A percentile compares a stretch with the other conserved stretches of the same genome.
Conservation (phyloP, 1,140 invertebrate genomes). For the Drosophila leontia region DNA sequence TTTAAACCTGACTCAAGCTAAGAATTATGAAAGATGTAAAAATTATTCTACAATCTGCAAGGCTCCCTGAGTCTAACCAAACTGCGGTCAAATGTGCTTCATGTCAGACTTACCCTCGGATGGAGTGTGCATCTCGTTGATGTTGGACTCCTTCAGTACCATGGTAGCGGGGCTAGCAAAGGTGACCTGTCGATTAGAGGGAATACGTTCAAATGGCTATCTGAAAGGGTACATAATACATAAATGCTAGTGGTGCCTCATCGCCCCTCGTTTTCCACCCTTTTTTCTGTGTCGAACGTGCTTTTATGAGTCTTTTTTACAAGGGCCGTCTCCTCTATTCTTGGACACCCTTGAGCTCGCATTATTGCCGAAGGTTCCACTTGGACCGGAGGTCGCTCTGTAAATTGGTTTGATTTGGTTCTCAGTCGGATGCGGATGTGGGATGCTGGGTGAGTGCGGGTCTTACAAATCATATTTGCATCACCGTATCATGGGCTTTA, state of each 20-base stretch:
- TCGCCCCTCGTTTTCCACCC: neutral
- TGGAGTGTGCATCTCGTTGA: slow-evolving; percentile 56
- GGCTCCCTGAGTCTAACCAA: neutral
- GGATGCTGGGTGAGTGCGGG: slow-evolving; percentile 4
- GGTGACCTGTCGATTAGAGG: slow-evolving; percentile 65
- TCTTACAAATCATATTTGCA: neutral
- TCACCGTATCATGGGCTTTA: neutral
- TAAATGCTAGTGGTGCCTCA: slow-evolving; percentile 1
- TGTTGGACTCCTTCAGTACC: slow-evolving; percentile 54
- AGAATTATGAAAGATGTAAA: neutral
- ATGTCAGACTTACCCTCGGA: slow-evolving; percentile 40
- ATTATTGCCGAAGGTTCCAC: slow-evolving; percentile 40
- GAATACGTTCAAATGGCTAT: slow-evolving; percentile 37
- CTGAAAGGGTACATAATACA: neutral
- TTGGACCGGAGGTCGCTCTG: slow-evolving; percentile 21
- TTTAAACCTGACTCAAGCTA: neutral
- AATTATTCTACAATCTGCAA: neutral
- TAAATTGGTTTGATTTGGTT: slow-evolving; percentile 23
- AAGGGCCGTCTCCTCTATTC: slow-evolving; percentile 27
- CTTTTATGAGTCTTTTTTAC: slow-evolving; percentile 28
- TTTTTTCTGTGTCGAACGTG: slow-evolving; percentile 46
- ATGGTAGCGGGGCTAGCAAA: slow-evolving; percentile 70
- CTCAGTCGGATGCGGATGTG: slow-evolving; percentile 2
- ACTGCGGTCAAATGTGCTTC: neutral
- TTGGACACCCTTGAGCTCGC: slow-evolving; percentile 30